Base-by-base conservation (phyloP, 1,140 invertebrate species). In the Latrodectus geometricus region DNA sequence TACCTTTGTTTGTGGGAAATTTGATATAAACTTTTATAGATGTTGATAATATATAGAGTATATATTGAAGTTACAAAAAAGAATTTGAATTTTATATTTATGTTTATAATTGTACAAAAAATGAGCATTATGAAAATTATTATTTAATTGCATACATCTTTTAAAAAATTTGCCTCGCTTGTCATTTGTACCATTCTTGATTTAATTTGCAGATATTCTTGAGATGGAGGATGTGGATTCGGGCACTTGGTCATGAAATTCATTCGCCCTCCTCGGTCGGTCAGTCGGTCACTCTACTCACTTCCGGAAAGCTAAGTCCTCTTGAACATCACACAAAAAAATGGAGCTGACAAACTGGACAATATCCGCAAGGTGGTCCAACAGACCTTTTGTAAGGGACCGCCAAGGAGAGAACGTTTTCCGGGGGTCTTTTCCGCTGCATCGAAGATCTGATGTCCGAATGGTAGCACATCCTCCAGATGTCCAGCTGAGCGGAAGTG, bases 401-500 rank as follows among this genome's bases (percentile, higher is more conserved):
- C 21, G 20, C 8, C n/a, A 17, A 73, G 48, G 8, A 48, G 23
- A 50, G 70, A 52, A 61, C 17, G 74, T 20, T 23, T 17, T 21
- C 52, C 49, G 23, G 52, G 72, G 72, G 17, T 17, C 23, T 48
- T 23, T 68, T 79, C 77, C 77, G 77, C 35, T 23, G 52, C 48
- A 50, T 50, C 52, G 72, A 20, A 54, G 61, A 52, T 68, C 77
- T 70, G 50, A 35, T 74, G 80, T 83, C 78, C 80, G 54, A 61
- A 61, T 61, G 17, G 54, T 14, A n/a, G 68, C 68, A 83, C 80
- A 74, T 83, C 68, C 68, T 74, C 23, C 75, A 83, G 80, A 83
- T 83, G 80, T 66, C 72, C 72, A 74, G 70, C 21, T 9, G 17
- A 49, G 21, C 80, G 80, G 80, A 83, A 83, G 70, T 83, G 80